These are phyloP conservation scores for Agraylea sexmaculata DNA, from an alignment of 1,140 invertebrate species.

Conservation along the genomic window DNA sequence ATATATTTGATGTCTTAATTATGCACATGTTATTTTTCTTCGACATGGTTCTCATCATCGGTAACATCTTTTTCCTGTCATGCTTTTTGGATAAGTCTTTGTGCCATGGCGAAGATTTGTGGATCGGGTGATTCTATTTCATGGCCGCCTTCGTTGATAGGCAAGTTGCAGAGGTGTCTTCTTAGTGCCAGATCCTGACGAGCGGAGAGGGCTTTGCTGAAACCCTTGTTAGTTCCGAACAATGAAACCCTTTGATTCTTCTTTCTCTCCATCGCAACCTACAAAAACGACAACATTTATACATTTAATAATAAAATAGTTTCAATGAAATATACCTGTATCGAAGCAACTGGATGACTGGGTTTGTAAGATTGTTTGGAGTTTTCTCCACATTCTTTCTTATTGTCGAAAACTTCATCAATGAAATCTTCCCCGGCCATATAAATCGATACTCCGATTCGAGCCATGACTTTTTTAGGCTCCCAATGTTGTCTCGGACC, in stretches of 20 bases:
- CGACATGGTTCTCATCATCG: no score
- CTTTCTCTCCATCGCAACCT: slow-evolving; percentile 37
- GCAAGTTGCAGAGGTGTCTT: slow-evolving; percentile 48
- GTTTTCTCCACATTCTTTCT: slow-evolving; percentile 32
- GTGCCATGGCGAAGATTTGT: slow-evolving; percentile 19
- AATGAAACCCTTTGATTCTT: slow-evolving; percentile 33
- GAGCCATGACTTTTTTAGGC: slow-evolving; percentile 54
- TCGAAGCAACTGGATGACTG: slow-evolving; percentile 47
- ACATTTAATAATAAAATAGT: neutral
- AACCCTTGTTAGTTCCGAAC: slow-evolving; percentile 38
- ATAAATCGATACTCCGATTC: slow-evolving; percentile 58
- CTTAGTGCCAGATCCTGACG: slow-evolving; percentile 51
- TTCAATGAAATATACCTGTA: slow-evolving; percentile 38
- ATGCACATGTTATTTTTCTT: no score
- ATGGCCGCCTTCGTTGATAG: slow-evolving; percentile 40
- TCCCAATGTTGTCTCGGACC: slow-evolving; percentile 64
- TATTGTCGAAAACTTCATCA: slow-evolving; percentile 44
- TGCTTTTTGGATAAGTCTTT: slow-evolving; percentile 18
- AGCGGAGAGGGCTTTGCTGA: slow-evolving; percentile 48
- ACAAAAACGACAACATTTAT: slow-evolving; percentile 10
- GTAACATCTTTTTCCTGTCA: slow-evolving; percentile 19
- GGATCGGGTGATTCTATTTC: slow-evolving; percentile 25
- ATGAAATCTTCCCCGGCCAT: slow-evolving; percentile 55
- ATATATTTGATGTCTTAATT: no score
- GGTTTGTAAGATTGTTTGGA: slow-evolving; percentile 12